phyloP scores from a whole-genome alignment of 1,140 invertebrate species.

The Panulirus ornatus region DNA sequence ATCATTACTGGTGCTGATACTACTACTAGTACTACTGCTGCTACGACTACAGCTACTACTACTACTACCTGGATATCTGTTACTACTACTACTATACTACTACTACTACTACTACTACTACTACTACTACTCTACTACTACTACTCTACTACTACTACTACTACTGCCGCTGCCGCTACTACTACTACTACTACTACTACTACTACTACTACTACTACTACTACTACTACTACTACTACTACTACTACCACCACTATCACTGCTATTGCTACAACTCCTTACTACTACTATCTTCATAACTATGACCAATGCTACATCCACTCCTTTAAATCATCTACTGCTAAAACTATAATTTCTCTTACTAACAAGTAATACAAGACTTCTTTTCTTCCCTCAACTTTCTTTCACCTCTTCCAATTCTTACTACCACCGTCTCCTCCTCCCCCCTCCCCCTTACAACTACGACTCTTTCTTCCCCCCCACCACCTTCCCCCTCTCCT shows the following conservation, averaged over 20 bases:
- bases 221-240: no score
- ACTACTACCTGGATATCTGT: no score
- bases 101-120: no score
- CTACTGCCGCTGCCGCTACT: background rate
- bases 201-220: no score
- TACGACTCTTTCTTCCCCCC: background rate
- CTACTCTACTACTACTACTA: background rate
- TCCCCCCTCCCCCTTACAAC: conserved; percentile 36
- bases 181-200: no score
- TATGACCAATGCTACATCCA: background rate
- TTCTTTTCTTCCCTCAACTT: no score
- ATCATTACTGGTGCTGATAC: background rate
- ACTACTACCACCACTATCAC: background rate
- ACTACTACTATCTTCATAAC: no score
- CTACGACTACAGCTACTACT: background rate
- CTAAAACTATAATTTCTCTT: no score
- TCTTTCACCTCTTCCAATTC: no score
- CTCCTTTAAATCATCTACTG: background rate
- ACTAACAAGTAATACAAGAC: no score
- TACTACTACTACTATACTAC: no score
- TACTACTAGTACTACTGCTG: background rate
- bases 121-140: background rate
- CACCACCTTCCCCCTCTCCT: background rate
- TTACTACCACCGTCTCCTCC: background rate
- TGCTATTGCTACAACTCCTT: background rate